Percentiles rank a stretch among this genome's conserved stretches.
phyloP scores from a whole-genome alignment of 2,888 invertebrate genomes.

The Trichopria drosophilae region DNA sequence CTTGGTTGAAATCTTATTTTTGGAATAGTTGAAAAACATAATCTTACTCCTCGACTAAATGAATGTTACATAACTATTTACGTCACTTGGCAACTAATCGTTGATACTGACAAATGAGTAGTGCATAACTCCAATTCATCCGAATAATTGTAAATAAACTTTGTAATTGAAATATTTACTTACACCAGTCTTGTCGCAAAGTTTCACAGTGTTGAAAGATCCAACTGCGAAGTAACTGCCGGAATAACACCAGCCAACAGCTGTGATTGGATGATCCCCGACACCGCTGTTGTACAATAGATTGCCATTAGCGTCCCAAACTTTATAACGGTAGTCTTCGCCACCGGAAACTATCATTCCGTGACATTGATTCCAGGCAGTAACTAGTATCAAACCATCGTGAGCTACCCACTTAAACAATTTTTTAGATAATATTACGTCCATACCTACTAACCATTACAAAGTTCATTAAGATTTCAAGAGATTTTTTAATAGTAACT shows the following conservation, averaged over 20 bases:
- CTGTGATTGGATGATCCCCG: slow-evolving; percentile 90
- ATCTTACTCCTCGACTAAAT: too few species aligned
- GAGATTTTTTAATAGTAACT: too few species aligned
- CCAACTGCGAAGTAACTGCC: slow-evolving; percentile 92
- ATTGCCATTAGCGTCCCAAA: slow-evolving; percentile 93
- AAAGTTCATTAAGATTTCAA: too few species aligned
- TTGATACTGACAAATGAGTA: too few species aligned
- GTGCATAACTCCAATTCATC: too few species aligned
- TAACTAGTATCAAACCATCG: slow-evolving; percentile 86
- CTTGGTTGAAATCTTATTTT: too few species aligned
- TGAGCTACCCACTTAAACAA: slow-evolving; percentile 90
- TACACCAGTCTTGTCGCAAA: slow-evolving; percentile 94
- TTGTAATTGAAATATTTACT: slow-evolving; percentile 45
- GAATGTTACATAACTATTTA: too few species aligned
- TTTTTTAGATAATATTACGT: not conserved
- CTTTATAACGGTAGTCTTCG: slow-evolving; percentile 89
- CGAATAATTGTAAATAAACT: slow-evolving; percentile 9
- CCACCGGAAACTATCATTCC: slow-evolving; percentile 92
- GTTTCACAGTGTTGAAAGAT: slow-evolving; percentile 86
- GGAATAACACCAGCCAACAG: slow-evolving; percentile 87
- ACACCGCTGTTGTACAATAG: slow-evolving; percentile 81
- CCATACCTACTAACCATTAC: too few species aligned
- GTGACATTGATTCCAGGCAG: slow-evolving; percentile 94
- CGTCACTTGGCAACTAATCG: too few species aligned
- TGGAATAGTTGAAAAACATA: too few species aligned